Evolutionary conservation across 2,888 invertebrate species (phyloP), one percentile per base, ranked within the genome.

Genomic region (Acrobasis repandana): DNA sequence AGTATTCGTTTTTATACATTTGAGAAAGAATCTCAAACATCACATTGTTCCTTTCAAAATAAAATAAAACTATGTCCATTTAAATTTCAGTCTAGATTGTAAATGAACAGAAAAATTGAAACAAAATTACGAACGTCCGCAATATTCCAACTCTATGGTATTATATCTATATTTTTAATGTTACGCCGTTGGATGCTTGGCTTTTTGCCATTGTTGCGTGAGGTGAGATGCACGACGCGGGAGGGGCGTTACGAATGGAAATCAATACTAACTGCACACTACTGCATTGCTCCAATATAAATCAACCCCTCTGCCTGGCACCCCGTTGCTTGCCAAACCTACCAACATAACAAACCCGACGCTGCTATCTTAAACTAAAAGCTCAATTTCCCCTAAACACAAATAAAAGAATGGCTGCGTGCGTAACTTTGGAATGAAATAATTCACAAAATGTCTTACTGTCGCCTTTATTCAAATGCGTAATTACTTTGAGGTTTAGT

Each of bases 241-340:
- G 77, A 78, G 76, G 80, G 86, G 83, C 82, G 83, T 82, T 80
- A 79, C 83, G 80, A 88, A 88, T 90, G 88, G 92, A 91, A 92
- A 92, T 92, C 92, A 91, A 92, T 93, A 92, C 91, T 88, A 90
- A 92, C 90, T 92, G 91, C 92, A 92, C 85, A 87, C 85, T 88
- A 88, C 89, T 91, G 92, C 92, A 92, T 87, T 92, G 92, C 92
- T 92, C 90, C 83, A 90, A 80, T 85, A 92, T 92, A 92, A 92
- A 92, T 93, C 92, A 90, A 77, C 80, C 83, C 82, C 83, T 81
- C 75, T 83, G 80, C 82, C 80, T 76, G 78, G 77, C 82, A 80
- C 82, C 81, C 84, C 79, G 80, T 72, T 69, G 85, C 82, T 86
- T 89, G 88, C 86, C 86, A 87, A 87, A 85, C 80, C 70, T 62